phyloP scores from a whole-genome alignment of 2,797 vertebrate genomes.

The Alosa sapidissima region DNA sequence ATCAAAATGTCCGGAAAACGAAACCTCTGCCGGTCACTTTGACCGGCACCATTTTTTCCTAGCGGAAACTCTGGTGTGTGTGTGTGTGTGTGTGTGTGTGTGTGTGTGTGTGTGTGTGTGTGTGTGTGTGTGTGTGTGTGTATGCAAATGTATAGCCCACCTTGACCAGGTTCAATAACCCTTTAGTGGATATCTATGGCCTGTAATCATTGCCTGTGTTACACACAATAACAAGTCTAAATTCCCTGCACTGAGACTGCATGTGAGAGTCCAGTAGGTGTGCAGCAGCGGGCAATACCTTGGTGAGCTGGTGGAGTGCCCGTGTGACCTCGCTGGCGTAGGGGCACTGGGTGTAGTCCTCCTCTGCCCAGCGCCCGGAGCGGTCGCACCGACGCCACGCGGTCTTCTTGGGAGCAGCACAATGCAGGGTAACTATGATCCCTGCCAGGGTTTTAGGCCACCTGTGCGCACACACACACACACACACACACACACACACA shows the following conservation, averaged over 20 bases:
- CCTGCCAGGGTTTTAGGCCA: conserved; percentile 90
- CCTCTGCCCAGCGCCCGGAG: conserved; percentile 82
- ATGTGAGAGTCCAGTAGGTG: not conserved
- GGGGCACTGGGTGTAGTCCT: conserved; percentile 86
- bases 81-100: not conserved
- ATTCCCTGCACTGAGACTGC: not conserved
- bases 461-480: conserved; percentile 58
- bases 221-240: not conserved
- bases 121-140: too few species aligned
- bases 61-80: not conserved
- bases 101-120: not conserved
- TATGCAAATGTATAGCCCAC: too few species aligned
- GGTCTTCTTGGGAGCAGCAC: conserved; percentile 77
- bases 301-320: conserved; percentile 83
- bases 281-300: conserved; percentile 67
- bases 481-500: not conserved
- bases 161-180: not conserved
- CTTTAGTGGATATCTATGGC: not conserved
- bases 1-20: too few species aligned
- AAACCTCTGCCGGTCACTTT: too few species aligned
- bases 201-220: not conserved
- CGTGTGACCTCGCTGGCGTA: conserved; percentile 85
- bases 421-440: conserved; percentile 82
- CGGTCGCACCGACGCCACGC: conserved; percentile 86
- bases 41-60: too few species aligned